phyloP scores from a whole-genome alignment of 2,888 invertebrate genomes.

The Melieria crassipennis region DNA sequence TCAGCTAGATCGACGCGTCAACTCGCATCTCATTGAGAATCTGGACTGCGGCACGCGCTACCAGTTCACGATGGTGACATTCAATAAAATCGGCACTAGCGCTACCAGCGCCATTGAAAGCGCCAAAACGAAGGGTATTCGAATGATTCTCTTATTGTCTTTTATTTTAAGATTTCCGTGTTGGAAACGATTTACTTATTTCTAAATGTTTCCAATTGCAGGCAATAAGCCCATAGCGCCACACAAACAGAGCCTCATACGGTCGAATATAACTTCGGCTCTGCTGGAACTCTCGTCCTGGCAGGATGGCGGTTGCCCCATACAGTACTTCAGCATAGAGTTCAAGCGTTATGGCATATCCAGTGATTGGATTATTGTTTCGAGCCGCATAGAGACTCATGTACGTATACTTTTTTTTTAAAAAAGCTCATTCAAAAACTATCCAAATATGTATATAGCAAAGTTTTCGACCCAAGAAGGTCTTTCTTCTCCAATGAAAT shows the following conservation, averaged over 20 bases:
- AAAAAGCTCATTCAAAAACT: too few species aligned
- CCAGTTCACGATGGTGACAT: conserved; percentile 77
- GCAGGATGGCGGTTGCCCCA: conserved; percentile 84
- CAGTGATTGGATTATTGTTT: conserved; percentile 66
- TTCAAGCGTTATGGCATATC: conserved; percentile 57
- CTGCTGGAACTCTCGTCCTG: conserved; percentile 80
- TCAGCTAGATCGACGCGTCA: conserved; percentile 67
- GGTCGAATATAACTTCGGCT: conserved; percentile 80
- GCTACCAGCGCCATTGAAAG: conserved; percentile 74
- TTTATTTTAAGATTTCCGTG: background rate
- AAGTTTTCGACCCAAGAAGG: too few species aligned
- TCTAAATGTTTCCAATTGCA: conserved; percentile 30
- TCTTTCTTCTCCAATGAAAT: background rate
- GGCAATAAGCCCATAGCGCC: conserved; percentile 73
- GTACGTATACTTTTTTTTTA: conserved; percentile 53
- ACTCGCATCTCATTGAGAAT: conserved; percentile 76
- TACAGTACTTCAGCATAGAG: conserved; percentile 73
- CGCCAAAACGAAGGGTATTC: conserved; percentile 77
- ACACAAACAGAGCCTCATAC: conserved; percentile 75
- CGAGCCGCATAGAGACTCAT: conserved; percentile 67
- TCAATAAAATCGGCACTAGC: conserved; percentile 80
- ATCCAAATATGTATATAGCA: too few species aligned
- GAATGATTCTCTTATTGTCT: background rate
- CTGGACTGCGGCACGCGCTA: conserved; percentile 83
- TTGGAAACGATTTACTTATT: background rate